Base-by-base conservation (phyloP, 2,113 vertebrate species). In the Epinephelus fuscoguttatus region DNA sequence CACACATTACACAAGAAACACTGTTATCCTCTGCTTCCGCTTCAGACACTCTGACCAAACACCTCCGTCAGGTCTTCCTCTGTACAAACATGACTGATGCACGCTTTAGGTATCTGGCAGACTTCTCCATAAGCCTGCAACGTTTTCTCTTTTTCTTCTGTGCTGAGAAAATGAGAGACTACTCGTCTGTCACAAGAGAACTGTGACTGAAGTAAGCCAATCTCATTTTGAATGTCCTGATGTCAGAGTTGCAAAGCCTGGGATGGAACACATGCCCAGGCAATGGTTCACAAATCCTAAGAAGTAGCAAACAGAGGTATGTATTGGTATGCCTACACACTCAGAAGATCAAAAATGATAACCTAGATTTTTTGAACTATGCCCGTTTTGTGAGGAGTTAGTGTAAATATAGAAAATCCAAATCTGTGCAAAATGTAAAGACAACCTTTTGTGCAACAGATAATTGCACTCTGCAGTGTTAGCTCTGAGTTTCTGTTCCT, bases 1-100 rank as follows among this genome's bases (percentile, higher is more conserved):
- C 92, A 77, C 84, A 84, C 78, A 13, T 82, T 92, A 90, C 85
- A 92, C 78, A 81, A 84, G 84, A 85, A 83, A 86, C 80, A 82
- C 63, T 75, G 83, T 84, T 84, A 84, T 84, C 80, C 81, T 85
- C 75, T 49, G 82, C 84, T 92, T 86, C 86, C 69, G 70, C 79
- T 70, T 82, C 76, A 75, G 77, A 88, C 81, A 45, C 69, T 74
- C 73, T 45, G 71, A 87, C 84, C 83, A 84, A 86, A 86, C 83
- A 76, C 74, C 76, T 81, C 70, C n/a, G 8, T 63, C 72, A 78
- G 78, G 74, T 84, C 67, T 67, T 88, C 15, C 19, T 61, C 78
- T 67, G 61, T 25, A 25, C 56, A 78, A 83, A 75, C 23, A 76
- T 64, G 55, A 70, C 61, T 59, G 67, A 66, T 42, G 1, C 42